phyloP scores from a whole-genome alignment of 1,140 invertebrate species.

The Drosophila pachea region DNA sequence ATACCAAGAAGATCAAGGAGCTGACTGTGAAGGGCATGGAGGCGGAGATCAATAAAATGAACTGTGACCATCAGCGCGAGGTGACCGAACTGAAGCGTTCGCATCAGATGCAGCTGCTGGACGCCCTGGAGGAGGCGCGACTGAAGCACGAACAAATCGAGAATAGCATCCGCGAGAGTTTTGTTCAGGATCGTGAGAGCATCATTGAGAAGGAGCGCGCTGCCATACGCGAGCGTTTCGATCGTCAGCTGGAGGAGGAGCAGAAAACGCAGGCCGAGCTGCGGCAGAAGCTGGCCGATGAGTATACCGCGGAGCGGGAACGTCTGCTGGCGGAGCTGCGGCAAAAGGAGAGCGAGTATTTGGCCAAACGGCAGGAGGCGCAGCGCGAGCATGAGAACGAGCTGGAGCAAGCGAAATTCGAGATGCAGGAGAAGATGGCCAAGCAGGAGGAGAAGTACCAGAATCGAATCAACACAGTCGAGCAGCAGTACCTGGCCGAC shows the following conservation, averaged over 20 bases:
- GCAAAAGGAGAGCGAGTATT: conserved; percentile 78
- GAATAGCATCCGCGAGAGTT: conserved; percentile 80
- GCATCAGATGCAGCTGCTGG: conserved; percentile 81
- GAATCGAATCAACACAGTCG: conserved; percentile 80
- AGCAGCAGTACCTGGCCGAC: conserved; percentile 81
- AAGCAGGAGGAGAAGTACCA: conserved; percentile 78
- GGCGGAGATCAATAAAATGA: conserved; percentile 85
- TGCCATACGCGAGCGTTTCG: conserved; percentile 79
- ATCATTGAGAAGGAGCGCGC: conserved; percentile 80
- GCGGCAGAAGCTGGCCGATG: conserved; percentile 79
- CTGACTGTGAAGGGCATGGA: conserved; percentile 87
- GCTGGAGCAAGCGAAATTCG: conserved; percentile 78
- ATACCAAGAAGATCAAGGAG: conserved; percentile 87
- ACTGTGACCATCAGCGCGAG: conserved; percentile 82
- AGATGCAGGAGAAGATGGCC: conserved; percentile 80
- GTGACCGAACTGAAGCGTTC: conserved; percentile 81
- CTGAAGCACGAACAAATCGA: conserved; percentile 80
- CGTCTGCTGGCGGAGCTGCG: conserved; percentile 70
- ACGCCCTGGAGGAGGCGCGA: conserved; percentile 71
- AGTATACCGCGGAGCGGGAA: conserved; percentile 79
- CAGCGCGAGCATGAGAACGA: conserved; percentile 69
- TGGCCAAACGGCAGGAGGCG: conserved; percentile 56
- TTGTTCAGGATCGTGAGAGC: conserved; percentile 79
- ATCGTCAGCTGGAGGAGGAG: conserved; percentile 81
- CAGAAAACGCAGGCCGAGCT: conserved; percentile 81